A percentile compares a stretch with the other conserved stretches of the same genome.
These are phyloP conservation scores for Margaritifera margaritifera DNA, from an alignment of 2,888 invertebrate species.

Conservation along the genomic window DNA sequence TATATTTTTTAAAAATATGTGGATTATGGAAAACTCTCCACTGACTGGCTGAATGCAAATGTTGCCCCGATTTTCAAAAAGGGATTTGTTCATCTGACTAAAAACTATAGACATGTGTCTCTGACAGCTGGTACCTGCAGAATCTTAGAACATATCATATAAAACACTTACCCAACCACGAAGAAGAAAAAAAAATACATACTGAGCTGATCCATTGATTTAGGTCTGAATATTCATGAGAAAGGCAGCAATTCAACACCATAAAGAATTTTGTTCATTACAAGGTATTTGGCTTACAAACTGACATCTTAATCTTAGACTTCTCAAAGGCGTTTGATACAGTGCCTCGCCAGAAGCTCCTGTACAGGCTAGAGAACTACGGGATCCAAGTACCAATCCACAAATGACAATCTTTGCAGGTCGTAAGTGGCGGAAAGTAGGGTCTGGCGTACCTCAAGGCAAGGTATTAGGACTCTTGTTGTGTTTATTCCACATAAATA, in stretches of 20 bases:
- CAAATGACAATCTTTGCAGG: conserved; percentile 17
- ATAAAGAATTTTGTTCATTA: conserved; percentile 15
- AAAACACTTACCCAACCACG: conserved; percentile 31
- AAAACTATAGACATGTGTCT: conserved; percentile 30
- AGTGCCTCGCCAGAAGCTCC: conserved; percentile 20
- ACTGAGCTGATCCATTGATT: conserved; percentile 31
- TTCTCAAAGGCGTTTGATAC: conserved; percentile 32
- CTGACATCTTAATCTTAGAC: conserved; percentile 23
- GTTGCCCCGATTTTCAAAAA: conserved; percentile 29
- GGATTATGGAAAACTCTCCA: conserved; percentile 18
- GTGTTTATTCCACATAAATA: conserved; percentile 15
- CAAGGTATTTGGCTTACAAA: conserved; percentile 11
- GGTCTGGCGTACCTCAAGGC: conserved; percentile 25
- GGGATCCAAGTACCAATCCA: conserved; percentile 17
- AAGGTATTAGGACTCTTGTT: conserved; percentile 11
- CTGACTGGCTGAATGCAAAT: conserved; percentile 27
- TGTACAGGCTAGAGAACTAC: conserved; percentile 25
- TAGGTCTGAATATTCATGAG: conserved; percentile 26
- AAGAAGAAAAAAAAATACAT: conserved; percentile 28
- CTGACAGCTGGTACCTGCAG: conserved; percentile 29
- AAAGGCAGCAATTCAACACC: conserved; percentile 29
- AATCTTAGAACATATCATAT: conserved; percentile 34
- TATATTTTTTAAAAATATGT: conserved; percentile 16
- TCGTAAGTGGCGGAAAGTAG: conserved; percentile 18
- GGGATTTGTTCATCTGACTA: conserved; percentile 18